A percentile compares a stretch with the other conserved stretches of the same genome.
These are phyloP conservation scores for Sturnira hondurensis DNA, from an alignment of 2,113 vertebrate species.

Conservation along the genomic window DNA sequence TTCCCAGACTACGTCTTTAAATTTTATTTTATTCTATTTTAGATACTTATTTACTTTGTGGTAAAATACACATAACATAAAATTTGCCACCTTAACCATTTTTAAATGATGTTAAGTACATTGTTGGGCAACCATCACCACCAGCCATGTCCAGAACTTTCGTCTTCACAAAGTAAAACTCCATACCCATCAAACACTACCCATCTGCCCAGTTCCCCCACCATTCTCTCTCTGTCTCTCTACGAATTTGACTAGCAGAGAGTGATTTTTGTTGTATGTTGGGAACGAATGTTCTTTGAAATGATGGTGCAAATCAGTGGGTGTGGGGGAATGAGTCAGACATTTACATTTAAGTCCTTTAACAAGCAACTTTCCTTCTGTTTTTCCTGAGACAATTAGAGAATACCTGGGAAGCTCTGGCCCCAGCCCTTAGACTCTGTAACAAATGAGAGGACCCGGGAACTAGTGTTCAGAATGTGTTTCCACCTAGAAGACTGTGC, in stretches of 20 bases:
- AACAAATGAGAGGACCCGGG: not conserved
- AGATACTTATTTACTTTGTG: not conserved
- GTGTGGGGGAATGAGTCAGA: not conserved
- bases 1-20: not conserved
- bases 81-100: not conserved
- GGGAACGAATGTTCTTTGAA: constrained; percentile 37
- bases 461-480: not conserved
- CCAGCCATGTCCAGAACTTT: not conserved
- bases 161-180: not conserved
- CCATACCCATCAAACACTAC: not conserved
- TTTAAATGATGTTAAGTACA: not conserved
- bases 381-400: constrained; percentile 3
- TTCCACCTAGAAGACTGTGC: not conserved
- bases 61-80: not conserved
- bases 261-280: constrained; percentile 8
- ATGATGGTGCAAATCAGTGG: not conserved
- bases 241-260: constrained; percentile 12
- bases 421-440: not conserved
- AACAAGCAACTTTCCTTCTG: not conserved
- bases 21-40: not conserved
- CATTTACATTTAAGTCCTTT: not conserved
- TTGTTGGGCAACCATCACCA: not conserved
- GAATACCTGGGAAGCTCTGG: not conserved
- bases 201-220: not conserved
- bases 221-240: not conserved